These are phyloP conservation scores for Xestia xanthographa DNA, from an alignment of 2,888 invertebrate genomes.

Conservation along the genomic window DNA sequence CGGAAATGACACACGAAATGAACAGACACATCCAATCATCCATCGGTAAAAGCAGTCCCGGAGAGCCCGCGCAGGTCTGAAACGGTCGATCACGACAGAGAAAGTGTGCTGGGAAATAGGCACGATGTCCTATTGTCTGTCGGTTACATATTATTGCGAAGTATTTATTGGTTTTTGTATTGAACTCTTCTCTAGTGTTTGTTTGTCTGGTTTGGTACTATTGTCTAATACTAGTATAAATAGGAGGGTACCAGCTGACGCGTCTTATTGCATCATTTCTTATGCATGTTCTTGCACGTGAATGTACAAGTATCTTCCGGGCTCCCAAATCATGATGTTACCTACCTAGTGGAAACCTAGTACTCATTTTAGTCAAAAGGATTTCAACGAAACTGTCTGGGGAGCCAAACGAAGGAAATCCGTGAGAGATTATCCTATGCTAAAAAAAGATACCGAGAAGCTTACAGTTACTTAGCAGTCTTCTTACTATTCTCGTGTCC, in stretches of 20 bases:
- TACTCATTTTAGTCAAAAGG: neutral
- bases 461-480: neutral
- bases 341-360: neutral
- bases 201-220: neutral
- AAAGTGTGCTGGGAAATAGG: constrained; percentile 73
- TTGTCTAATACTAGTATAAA: neutral
- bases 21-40: constrained; percentile 47
- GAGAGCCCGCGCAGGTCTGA: constrained; percentile 50
- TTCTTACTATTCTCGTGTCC: neutral
- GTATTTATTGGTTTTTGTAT: constrained; percentile 50
- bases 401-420: neutral
- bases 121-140: constrained; percentile 62
- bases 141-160: constrained; percentile 60
- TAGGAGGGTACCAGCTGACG: neutral
- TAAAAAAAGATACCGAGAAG: neutral
- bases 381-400: neutral
- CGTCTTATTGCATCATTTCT: neutral
- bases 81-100: constrained; percentile 79
- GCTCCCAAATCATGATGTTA: neutral
- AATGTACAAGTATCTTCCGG: neutral
- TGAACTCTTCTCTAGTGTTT: constrained; percentile 25
- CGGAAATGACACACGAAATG: constrained; percentile 58
- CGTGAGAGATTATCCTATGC: neutral
- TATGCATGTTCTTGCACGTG: neutral
- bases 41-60: constrained; percentile 39